Base-by-base conservation (phyloP, 2,797 vertebrate genomes). In the Acestrorhynchus altus region DNA sequence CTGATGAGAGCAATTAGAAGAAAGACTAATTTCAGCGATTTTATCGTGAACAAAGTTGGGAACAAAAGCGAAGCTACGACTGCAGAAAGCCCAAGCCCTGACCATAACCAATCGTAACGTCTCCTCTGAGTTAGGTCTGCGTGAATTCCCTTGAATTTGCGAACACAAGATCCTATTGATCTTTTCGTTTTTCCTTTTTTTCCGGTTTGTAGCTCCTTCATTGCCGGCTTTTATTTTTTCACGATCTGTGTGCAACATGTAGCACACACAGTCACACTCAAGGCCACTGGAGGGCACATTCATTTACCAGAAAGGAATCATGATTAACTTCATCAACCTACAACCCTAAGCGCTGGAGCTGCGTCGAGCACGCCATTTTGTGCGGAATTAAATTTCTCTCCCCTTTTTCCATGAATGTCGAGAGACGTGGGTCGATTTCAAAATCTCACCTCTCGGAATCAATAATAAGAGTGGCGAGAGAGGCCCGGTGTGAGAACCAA, bases 381-480 rank as follows among this genome's bases (percentile, higher is more conserved):
- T 63, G 74, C 80, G 71, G 72, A 79, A 49, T 82, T 59, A 80
- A 78, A 82, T 75, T 80, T 57, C 85, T 84, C 76, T 67, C 83
- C 78, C 86, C 85, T 81, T 84, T n/a, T 60, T 80, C 81, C 68
- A 49, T 78, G 68, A 80, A 83, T 85, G 78, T 80, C 76, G 81
- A 85, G 79, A 86, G 87, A 85, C 60, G 72, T 74, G 69, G 84
- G 91, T 90, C 82, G 90, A 91, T 92, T 89, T 86, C 83, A 84
- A 89, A 89, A 79, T 81, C 88, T 88, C 86, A 84, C 86, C 88
- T 86, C 88, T 87, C 85, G 71, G 86, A 90, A 92, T 93, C 91
- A 81, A 90, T 90, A 87, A 81, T 74, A 70, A 79, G 83, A 77
- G 81, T 46, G 68, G 65, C 24, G 31, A n/a, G 67, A n/a, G 56